Base-by-base conservation (phyloP, 2,888 invertebrate species). In the Brachynemurus nebulosus region DNA sequence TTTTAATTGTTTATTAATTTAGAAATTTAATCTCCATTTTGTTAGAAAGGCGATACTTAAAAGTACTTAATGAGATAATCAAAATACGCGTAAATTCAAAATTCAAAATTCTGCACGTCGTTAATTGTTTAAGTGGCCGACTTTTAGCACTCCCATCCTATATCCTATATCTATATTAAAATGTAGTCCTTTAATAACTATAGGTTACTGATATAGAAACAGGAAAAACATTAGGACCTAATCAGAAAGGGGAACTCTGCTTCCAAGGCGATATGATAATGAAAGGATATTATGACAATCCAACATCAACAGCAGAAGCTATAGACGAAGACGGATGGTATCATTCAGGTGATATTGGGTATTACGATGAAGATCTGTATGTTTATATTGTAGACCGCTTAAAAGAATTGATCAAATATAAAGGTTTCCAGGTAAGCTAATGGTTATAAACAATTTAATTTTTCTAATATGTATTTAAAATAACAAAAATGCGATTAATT, bases 351-450 rank as follows among this genome's bases (percentile, higher is more conserved):
- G 91, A 92, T 60, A 67, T 91, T 51, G 90, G 83, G 1, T 86
- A 84, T 60, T 85, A 78, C 53, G 86, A 90, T 57, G 62, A 74
- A 1, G 78, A 88, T 14, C 79, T 78, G 1, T 79, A 72, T 60
- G 82, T 88, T 62, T 89, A 73, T 56, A 77, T 91, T 49, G 82
- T 89, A 2, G 92, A 90, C 60, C 68, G 92, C 47, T 66, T 89
- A 14, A 92, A 92, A 60, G 90, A 91, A 58, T 74, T 92, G 19
- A 91, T 92, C 55, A 92, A 92, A 62, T 89, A 86, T 57, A 90
- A 91, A 61, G 89, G 81, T 35, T 83, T 78, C 55, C 80, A 86
- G 73, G 84, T 86, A 53, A 47, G n/a, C n/a, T n/a, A n/a, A n/a
- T n/a, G n/a, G n/a, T n/a, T n/a, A n/a, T n/a, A n/a, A n/a, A n/a